Evolutionary conservation across 2,113 vertebrate species (phyloP), one percentile per base, ranked within the genome.

Genomic region (Aptenodytes forsteri): DNA sequence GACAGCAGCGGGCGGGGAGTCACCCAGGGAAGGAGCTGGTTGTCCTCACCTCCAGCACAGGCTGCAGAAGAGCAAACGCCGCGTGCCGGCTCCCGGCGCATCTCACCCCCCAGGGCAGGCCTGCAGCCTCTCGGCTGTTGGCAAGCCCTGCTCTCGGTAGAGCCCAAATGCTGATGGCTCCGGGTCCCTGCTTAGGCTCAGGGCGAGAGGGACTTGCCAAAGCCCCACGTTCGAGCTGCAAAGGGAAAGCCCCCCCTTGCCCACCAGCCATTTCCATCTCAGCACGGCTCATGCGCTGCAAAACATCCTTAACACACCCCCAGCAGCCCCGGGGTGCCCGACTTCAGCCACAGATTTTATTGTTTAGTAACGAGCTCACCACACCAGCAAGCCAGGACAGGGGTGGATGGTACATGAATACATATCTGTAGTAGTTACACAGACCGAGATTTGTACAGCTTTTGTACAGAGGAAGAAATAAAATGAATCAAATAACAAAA

Each of bases 311-410:
- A 18, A 81, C 69, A 49, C 6, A 2, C 40, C 64, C 76, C 72
- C 87, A 83, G 92, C 71, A 76, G 83, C 75, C 83, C 58, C 6
- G 3, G 52, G 34, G 47, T 62, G 77, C 95, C 83, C 56, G 25
- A 95, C 96, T 89, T 97, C 96, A 97, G 97, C 97, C 98, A 98
- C 97, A 98, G 97, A 97, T 90, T 98, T 98, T 98, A 98, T 98
- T 98, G 96, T 97, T 97, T 23, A 92, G 97, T 96, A 95, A 98
- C 29, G 44, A 98, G 98, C 97, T 98, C 16, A 97, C 98, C 98
- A 98, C 98, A 98, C 81, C 96, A 98, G 98, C 97, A 97, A 98
- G 98, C 97, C 97, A 93, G 92, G 91, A 93, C 27, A 44, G 71
- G 83, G 94, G 50, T 16, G 27, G 65, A 36, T 79, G 95, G 95